phyloP scores from a whole-genome alignment of 2,113 vertebrate genomes.

The Brachyhypopomus occidentalis region DNA sequence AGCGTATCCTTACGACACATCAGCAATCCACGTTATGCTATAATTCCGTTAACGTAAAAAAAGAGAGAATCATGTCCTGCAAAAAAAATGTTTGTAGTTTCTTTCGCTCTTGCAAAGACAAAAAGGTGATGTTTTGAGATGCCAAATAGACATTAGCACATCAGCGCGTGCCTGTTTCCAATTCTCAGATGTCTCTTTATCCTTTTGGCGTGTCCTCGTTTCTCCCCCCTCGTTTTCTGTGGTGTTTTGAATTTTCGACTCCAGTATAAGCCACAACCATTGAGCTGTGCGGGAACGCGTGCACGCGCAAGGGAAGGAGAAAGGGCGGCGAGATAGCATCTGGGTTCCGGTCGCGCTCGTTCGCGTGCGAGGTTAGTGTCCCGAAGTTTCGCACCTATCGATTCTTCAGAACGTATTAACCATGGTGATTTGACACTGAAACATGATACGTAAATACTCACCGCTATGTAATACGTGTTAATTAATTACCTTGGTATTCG shows the following conservation, averaged over 20 bases:
- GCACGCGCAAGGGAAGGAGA: constrained; percentile 39
- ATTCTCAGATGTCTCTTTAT: background rate
- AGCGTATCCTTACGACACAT: no score
- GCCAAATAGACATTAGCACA: background rate
- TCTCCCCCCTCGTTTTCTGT: background rate
- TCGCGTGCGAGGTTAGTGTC: constrained; percentile 35
- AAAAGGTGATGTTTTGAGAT: background rate
- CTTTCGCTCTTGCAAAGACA: constrained; percentile 23
- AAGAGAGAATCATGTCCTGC: background rate
- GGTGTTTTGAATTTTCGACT: background rate
- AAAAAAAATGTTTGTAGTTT: no score
- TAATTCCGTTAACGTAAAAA: constrained; percentile 17
- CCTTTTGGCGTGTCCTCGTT: background rate
- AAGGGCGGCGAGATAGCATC: constrained; percentile 23
- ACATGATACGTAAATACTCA: no score
- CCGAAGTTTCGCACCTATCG: background rate
- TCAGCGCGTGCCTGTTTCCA: background rate
- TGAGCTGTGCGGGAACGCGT: constrained; percentile 19
- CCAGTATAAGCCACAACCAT: background rate
- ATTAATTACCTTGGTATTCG: no score
- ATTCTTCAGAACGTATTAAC: background rate
- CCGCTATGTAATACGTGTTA: no score
- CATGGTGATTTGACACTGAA: background rate
- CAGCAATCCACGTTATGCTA: no score
- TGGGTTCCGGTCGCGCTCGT: constrained; percentile 27